Evolutionary conservation across 2,888 invertebrate species (phyloP), one percentile per base, ranked within the genome.

Genomic region (Tenthredo scrophulariae): DNA sequence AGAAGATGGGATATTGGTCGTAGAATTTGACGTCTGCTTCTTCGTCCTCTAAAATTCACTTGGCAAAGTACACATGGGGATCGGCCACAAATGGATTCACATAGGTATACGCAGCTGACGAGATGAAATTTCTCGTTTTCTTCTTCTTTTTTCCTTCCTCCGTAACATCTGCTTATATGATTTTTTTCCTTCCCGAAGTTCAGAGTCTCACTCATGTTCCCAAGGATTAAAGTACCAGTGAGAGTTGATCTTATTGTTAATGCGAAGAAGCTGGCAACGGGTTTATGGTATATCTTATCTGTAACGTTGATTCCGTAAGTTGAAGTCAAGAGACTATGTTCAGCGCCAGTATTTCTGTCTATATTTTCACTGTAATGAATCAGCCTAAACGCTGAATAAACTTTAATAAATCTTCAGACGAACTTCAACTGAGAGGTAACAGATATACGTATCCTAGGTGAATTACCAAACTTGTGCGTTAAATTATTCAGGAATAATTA

Each of bases 401-500:
- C 43, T 43, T 74, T 74, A 22, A 74, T 43, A 43, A 43, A 74
- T 74, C 40, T 43, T 74, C 15, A 13, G 22, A 10, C 40, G 43
- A 74, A 74, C 40, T 74, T 43, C 22, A 4, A n/a, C 72, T 22
- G 40, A n/a, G 40, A n/a, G 43, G 43, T 74, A 33, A 67, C 67
- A 67, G 67, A 67, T 67, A 74, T 40, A 43, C 43, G 22, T 74
- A 40, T 22, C 10, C n/a, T 74, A 13, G n/a, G 72, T n/a, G 72
- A 43, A 40, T 72, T 72, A 37, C 72, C 18, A 72, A 72, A 72
- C 40, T 72, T 72, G 72, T 40, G 40, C 43, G 7, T 40, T n/a
- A 72, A 72, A 72, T 72, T 72, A 72, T 72, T 72, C 72, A 74
- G 43, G 72, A 74, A 74, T 74, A 74, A 74, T 74, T 26, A 74